Conservation (phyloP, 2,113 vertebrate species). For the Scartelaos histophorus region DNA sequence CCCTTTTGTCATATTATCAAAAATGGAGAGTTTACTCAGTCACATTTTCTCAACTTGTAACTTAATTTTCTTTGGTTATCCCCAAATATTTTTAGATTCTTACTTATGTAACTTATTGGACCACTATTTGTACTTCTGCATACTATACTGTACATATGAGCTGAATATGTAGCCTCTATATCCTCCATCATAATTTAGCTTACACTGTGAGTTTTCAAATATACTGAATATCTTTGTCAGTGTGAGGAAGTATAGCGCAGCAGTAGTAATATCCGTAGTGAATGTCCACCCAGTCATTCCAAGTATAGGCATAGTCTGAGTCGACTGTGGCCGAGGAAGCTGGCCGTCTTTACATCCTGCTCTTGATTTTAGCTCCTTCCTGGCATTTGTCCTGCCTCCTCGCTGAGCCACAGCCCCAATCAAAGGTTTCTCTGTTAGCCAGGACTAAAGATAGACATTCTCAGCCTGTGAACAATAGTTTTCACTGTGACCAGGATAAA, state of each 20-base stretch:
- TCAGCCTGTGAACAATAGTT: conserved; percentile 22
- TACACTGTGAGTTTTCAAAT: background rate
- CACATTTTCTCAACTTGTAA: too few relatives aligned
- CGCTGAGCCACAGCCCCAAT: conserved; percentile 12
- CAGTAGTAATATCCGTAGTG: background rate
- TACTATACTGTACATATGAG: background rate
- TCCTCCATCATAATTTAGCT: background rate
- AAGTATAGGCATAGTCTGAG: conserved; percentile 36
- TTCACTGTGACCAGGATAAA: background rate
- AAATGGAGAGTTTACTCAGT: too few relatives aligned
- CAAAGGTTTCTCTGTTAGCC: conserved; percentile 17
- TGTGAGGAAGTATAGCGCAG: background rate
- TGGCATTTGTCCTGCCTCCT: conserved; percentile 22
- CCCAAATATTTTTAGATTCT: too few relatives aligned
- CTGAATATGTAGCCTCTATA: background rate
- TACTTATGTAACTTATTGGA: too few relatives aligned
- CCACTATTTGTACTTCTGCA: too few relatives aligned
- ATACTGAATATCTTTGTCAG: too few relatives aligned
- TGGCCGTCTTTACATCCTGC: conserved; percentile 16
- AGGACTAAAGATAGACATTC: conserved; percentile 35
- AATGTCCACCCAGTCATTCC: conserved; percentile 2
- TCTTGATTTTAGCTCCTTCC: conserved; percentile 20
- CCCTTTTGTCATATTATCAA: background rate
- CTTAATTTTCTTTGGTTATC: too few relatives aligned
- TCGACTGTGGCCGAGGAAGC: conserved; percentile 25